phyloP scores from a whole-genome alignment of 37 sponge, comb jelly and placozoan species.

The Geodia barretti region DNA sequence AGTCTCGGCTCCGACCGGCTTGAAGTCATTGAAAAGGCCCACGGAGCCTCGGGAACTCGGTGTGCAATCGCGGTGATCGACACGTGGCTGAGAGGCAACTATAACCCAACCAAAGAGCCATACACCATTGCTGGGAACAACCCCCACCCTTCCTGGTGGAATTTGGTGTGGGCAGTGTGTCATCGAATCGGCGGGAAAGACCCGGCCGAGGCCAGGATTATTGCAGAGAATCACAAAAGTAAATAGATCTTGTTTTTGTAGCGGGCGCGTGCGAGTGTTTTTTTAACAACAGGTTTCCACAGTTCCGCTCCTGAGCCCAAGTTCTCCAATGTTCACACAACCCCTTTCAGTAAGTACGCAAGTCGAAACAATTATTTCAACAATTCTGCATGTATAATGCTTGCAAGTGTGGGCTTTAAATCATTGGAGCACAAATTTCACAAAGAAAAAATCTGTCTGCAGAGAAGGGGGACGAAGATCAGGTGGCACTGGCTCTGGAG shows the following conservation, averaged over 20 bases:
- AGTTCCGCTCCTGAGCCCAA: background rate
- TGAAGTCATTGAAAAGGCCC: background rate
- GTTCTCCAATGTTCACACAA: background rate
- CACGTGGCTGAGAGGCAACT: background rate
- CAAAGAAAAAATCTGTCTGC: too few species aligned
- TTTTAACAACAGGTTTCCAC: background rate
- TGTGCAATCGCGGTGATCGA: background rate
- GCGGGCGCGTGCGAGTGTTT: background rate
- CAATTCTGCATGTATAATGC: too few species aligned
- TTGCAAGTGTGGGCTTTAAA: too few species aligned
- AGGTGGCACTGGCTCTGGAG: too few species aligned
- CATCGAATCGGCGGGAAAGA: background rate
- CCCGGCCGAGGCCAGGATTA: background rate
- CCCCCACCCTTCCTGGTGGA: background rate
- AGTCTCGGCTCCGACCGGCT: background rate
- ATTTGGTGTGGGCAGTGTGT: background rate
- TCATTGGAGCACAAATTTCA: too few species aligned
- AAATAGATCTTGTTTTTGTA: background rate
- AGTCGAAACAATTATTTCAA: too few species aligned
- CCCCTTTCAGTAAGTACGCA: background rate
- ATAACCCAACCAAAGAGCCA: background rate
- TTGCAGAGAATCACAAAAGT: background rate
- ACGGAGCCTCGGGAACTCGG: background rate
- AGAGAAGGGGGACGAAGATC: too few species aligned
- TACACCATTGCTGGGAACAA: background rate